Conservation (phyloP, 2,888 invertebrate genomes). For the Sinohyriopsis cumingii region DNA sequence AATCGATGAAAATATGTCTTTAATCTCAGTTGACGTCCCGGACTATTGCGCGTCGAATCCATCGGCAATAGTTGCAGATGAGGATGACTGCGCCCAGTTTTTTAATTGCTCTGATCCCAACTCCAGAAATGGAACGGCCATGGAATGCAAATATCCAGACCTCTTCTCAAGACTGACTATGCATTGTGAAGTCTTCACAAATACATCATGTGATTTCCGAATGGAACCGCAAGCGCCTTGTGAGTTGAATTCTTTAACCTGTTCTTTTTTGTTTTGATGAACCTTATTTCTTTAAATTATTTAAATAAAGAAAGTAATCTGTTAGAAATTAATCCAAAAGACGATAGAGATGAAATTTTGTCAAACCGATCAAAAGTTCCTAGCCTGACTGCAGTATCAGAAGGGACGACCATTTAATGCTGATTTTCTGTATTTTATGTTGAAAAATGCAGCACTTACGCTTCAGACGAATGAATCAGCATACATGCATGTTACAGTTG, state of each 20-base stretch:
- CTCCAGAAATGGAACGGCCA: slow-evolving; percentile 8
- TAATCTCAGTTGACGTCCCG: slow-evolving; percentile 31
- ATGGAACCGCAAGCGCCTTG: slow-evolving; percentile 47
- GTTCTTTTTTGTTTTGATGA: no score
- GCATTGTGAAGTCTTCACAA: slow-evolving; percentile 38
- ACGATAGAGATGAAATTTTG: no score
- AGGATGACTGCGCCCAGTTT: slow-evolving; percentile 36
- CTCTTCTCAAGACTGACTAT: slow-evolving; percentile 39
- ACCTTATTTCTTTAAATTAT: neutral
- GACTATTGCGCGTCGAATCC: slow-evolving; percentile 37
- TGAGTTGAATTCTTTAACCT: slow-evolving; percentile 22
- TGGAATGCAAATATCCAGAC: slow-evolving; percentile 52
- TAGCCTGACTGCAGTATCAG: no score
- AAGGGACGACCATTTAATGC: no score
- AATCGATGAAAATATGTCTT: no score
- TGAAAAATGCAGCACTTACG: no score
- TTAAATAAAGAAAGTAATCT: no score
- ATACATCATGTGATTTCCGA: slow-evolving; percentile 41
- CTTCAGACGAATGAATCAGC: no score
- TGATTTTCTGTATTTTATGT: no score
- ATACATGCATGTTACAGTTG: no score
- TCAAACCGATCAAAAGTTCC: no score
- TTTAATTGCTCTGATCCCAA: slow-evolving; percentile 29
- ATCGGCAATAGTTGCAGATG: slow-evolving; percentile 24
- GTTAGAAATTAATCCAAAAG: no score